Conservation (phyloP, 2,888 invertebrate genomes). For the Pyrrhosoma nymphula region DNA sequence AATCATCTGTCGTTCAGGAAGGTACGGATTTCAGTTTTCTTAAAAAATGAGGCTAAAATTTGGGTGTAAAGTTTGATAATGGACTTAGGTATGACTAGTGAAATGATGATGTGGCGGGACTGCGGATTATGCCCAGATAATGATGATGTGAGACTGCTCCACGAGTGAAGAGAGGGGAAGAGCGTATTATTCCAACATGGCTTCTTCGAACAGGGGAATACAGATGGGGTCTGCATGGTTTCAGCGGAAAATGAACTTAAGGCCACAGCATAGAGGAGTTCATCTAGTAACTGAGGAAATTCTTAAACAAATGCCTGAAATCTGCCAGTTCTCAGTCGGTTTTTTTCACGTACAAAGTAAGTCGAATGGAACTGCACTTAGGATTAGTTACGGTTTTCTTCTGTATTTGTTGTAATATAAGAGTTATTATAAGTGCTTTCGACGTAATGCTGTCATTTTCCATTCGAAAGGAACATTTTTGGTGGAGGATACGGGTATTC, state of each 20-base stretch:
- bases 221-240: conserved; percentile 99
- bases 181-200: conserved; percentile 82
- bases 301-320: conserved; percentile 94
- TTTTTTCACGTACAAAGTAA: conserved; percentile 98
- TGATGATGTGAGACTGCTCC: conserved; percentile 61
- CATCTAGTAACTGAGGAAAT: conserved; percentile 98
- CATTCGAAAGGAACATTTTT: not conserved
- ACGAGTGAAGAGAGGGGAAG: conserved; percentile 70
- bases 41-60: conserved; percentile 34
- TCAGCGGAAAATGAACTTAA: conserved; percentile 97
- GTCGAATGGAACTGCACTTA: conserved; percentile 79
- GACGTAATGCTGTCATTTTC: not conserved
- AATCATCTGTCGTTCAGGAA: not conserved
- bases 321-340: conserved; percentile 96
- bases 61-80: conserved; percentile 41
- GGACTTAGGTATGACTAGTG: conserved; percentile 38
- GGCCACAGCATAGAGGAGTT: conserved; percentile 97
- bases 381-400: conserved; percentile 74
- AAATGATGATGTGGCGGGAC: conserved; percentile 38
- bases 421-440: conserved; percentile 5
- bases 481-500: not conserved
- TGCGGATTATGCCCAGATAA: conserved; percentile 47
- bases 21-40: conserved; percentile 15
- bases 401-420: conserved; percentile 28
- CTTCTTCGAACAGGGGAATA: conserved; percentile 92